These are phyloP conservation scores for Thumatha senex DNA, from an alignment of 2,888 invertebrate genomes.

Conservation along the genomic window DNA sequence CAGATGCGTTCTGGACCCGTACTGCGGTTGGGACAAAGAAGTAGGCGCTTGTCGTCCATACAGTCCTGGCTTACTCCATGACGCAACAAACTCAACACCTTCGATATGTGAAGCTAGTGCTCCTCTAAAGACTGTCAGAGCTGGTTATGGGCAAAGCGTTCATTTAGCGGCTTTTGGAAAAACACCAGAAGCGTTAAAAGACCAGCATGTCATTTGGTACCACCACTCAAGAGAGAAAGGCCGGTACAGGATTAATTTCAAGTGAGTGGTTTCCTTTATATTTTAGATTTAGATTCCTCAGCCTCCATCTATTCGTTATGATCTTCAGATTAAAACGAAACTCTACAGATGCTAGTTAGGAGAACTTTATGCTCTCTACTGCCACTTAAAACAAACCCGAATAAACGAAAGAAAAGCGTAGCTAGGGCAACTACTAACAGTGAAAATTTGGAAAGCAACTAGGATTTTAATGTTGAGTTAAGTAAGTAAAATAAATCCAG, in stretches of 20 bases:
- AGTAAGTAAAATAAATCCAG: no score
- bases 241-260: constrained; percentile 80
- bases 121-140: constrained; percentile 80
- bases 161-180: constrained; percentile 83
- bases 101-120: constrained; percentile 83
- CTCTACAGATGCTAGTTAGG: no score
- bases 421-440: no score
- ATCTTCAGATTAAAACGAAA: no score
- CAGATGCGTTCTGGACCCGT: constrained; percentile 86
- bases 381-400: no score
- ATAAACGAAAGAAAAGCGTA: no score
- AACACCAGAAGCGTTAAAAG: constrained; percentile 75
- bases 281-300: no score
- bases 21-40: constrained; percentile 88
- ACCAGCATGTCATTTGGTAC: constrained; percentile 77
- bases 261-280: constrained; percentile 60
- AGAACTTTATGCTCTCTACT: no score
- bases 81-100: constrained; percentile 84
- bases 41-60: constrained; percentile 82
- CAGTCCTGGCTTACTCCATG: constrained; percentile 82
- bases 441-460: no score
- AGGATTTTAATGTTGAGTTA: no score
- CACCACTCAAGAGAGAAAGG: constrained; percentile 82
- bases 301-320: no score
- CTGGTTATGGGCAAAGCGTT: constrained; percentile 85